Percentiles rank a stretch among this genome's conserved stretches.
These are phyloP conservation scores for Sialis fuliginosa DNA, from an alignment of 2,888 invertebrate species.

Conservation along the genomic window DNA sequence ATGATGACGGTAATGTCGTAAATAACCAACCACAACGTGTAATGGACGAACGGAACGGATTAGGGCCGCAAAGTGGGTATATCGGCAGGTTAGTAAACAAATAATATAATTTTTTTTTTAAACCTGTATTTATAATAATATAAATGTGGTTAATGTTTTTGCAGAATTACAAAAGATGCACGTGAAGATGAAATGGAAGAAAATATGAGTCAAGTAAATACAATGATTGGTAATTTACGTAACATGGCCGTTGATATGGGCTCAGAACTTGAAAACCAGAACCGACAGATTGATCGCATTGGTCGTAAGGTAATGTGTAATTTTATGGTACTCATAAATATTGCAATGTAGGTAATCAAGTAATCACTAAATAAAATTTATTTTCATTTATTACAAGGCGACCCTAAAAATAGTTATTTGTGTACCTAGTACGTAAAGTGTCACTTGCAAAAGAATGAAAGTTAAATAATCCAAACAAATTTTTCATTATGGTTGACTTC, in stretches of 20 bases:
- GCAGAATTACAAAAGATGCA: conserved; percentile 92
- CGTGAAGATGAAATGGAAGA: conserved; percentile 99
- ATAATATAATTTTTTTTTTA: too few relatives aligned
- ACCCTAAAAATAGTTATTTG: too few relatives aligned
- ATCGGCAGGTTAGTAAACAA: conserved; percentile 50
- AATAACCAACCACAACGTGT: conserved; percentile 89
- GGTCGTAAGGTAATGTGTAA: conserved; percentile 80
- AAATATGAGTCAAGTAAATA: conserved; percentile 92
- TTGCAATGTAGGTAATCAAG: too few relatives aligned
- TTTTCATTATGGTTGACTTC: too few relatives aligned
- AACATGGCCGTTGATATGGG: conserved; percentile 99
- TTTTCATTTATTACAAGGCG: too few relatives aligned
- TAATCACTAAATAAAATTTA: too few relatives aligned
- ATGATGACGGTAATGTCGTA: conserved; percentile 95
- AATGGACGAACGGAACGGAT: conserved; percentile 85
- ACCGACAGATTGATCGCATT: conserved; percentile 91
- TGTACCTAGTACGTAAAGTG: too few relatives aligned
- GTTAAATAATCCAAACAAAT: too few relatives aligned
- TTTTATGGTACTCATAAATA: too few relatives aligned
- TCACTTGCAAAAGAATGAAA: too few relatives aligned
- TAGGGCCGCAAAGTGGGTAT: conserved; percentile 85
- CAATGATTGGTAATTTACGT: conserved; percentile 94
- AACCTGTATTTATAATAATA: too few relatives aligned
- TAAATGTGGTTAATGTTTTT: conserved; percentile 10
- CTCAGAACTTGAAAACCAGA: conserved; percentile 93